These are phyloP conservation scores for Phataginus tricuspis DNA, from an alignment of 2,797 vertebrate genomes.

Conservation along the genomic window DNA sequence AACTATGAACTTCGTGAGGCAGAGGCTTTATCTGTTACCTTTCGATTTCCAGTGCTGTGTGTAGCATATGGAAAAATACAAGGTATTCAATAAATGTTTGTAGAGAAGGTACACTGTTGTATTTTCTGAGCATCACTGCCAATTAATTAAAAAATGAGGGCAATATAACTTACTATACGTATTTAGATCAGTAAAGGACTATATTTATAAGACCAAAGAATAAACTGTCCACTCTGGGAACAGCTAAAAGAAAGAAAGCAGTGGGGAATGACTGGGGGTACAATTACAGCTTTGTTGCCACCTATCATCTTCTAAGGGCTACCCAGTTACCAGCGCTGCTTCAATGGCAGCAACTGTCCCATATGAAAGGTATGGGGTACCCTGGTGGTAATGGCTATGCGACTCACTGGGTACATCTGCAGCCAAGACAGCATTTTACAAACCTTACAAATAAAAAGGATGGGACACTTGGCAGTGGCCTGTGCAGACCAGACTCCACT, in stretches of 20 bases:
- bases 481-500: not conserved
- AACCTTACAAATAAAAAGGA: not conserved
- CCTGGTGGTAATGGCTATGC: not conserved
- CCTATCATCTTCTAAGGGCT: not conserved
- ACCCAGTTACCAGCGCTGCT: not conserved
- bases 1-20: not conserved
- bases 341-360: not conserved
- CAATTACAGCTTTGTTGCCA: not conserved
- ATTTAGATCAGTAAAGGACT: not conserved
- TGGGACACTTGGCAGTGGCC: not conserved
- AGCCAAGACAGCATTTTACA: not conserved
- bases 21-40: not conserved
- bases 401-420: not conserved
- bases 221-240: not conserved
- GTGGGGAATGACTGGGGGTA: not conserved
- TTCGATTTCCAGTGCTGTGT: not conserved
- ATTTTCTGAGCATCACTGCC: not conserved
- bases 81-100: not conserved
- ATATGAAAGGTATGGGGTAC: not conserved
- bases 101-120: not conserved
- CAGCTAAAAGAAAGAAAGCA: not conserved
- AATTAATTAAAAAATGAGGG: conserved; percentile 1
- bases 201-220: not conserved
- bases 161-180: not conserved
- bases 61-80: not conserved